Conservation (phyloP, 2,888 invertebrate genomes). For the Meloe dianella region DNA sequence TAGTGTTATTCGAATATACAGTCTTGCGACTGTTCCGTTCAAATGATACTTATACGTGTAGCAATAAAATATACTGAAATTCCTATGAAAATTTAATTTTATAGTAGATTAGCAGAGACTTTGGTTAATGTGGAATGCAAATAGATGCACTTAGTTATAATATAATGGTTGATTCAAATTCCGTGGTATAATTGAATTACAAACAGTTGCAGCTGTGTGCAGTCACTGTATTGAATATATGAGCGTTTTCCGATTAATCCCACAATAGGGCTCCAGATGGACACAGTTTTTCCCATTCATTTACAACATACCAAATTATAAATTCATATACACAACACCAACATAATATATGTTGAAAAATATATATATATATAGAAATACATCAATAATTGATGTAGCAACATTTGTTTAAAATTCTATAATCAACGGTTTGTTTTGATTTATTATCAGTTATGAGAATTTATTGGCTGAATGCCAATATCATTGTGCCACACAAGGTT, state of each 20-base stretch:
- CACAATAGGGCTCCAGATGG: constrained; percentile 1
- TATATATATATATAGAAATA: not conserved
- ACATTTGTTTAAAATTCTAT: not conserved
- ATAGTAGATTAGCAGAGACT: not conserved
- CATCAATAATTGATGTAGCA: not conserved
- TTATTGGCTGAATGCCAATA: constrained; percentile 23
- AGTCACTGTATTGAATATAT: constrained; percentile 2
- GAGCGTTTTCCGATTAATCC: constrained; percentile 1
- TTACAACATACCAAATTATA: not conserved
- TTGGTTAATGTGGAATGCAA: not conserved
- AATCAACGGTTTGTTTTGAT: not conserved
- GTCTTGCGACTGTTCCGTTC: not conserved
- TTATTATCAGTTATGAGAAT: constrained; percentile 18
- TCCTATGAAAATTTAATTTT: not conserved
- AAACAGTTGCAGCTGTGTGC: constrained; percentile 6
- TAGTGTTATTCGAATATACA: too few species aligned
- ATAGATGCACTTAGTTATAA: constrained; percentile 7
- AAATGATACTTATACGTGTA: constrained; percentile 21
- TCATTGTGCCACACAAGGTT: constrained; percentile 24
- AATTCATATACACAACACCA: not conserved
- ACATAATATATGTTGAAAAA: too few species aligned
- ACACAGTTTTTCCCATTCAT: not conserved
- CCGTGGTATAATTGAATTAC: constrained; percentile 2
- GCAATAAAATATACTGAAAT: not conserved
- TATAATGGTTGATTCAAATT: constrained; percentile 1